Base-by-base conservation (phyloP, 2,113 vertebrate species). In the Prunella himalayana region DNA sequence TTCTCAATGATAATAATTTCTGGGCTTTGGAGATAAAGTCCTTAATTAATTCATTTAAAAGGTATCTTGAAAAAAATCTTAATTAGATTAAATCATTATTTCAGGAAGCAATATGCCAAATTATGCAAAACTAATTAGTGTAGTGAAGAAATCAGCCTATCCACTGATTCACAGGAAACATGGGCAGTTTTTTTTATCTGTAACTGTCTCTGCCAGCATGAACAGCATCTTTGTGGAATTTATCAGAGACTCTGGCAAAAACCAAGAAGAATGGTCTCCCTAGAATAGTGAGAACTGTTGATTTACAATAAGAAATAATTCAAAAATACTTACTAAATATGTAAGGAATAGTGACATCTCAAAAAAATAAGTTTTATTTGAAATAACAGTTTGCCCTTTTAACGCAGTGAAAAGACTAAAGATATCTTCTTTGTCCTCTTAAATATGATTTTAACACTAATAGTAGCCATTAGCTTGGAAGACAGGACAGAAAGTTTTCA, bases 61-160 rank as follows among this genome's bases (percentile, higher is more conserved):
- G 19, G 65, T 92, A 94, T 80, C 75, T 86, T 84, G 11, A 18
- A 44, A 92, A 60, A 61, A 84, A 57, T 73, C 84, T 93, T 93
- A 94, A 96, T 97, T 96, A 94, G 91, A 96, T 95, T 88, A 90
- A 95, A 96, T 93, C 71, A 80, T 82, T 91, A 80, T 90, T 95
- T 87, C 91, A 96, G 77, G 73, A 92, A 92, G n/a, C 59, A 90
- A 82, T 76, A 30, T 82, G 85, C 61, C 95, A 96, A 97, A 96
- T 90, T 95, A 70, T 0, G 0, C 69, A 86, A 63, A 92, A 77
- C 77, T 96, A 97, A 92, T 94, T 90, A 93, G 12, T 5, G 57
- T 57, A 96, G 51, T 56, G 42, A 28, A 89, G 66, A 94, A 96
- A 90, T 82, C 83, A 86, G 53, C 54, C 35, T 81, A 39, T 63